phyloP scores from a whole-genome alignment of 2,113 vertebrate genomes.

The Lampris incognitus region DNA sequence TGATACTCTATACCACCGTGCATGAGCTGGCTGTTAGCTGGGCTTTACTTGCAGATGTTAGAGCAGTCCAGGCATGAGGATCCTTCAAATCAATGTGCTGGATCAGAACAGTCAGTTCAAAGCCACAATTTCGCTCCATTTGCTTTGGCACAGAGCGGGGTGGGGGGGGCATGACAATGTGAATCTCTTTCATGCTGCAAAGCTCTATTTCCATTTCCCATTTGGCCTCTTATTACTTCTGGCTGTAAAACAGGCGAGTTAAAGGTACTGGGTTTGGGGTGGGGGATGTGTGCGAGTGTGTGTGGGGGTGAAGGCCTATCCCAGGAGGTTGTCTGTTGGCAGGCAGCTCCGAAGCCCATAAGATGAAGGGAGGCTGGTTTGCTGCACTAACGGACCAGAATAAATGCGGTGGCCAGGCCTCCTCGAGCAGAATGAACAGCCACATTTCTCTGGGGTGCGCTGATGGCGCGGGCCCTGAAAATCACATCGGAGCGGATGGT shows the following conservation, averaged over 20 bases:
- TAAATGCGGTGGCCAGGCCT: constrained; percentile 59
- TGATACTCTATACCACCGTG: background rate
- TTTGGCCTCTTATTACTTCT: constrained; percentile 59
- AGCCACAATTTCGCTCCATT: constrained; percentile 57
- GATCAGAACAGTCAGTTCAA: constrained; percentile 66
- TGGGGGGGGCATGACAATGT: constrained; percentile 61
- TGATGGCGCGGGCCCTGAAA: constrained; percentile 41
- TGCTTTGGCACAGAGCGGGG: constrained; percentile 64
- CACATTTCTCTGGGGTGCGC: constrained; percentile 33
- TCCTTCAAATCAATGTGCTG: constrained; percentile 54
- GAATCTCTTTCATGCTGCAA: constrained; percentile 56
- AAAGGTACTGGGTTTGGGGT: constrained; percentile 47
- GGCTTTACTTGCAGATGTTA: constrained; percentile 34
- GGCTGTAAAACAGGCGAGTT: constrained; percentile 53
- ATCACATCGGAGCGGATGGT: constrained; percentile 49
- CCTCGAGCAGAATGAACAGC: constrained; percentile 60
- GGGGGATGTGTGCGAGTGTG: background rate
- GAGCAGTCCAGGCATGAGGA: constrained; percentile 34
- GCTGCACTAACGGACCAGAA: constrained; percentile 57
- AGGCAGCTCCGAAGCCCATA: constrained; percentile 24
- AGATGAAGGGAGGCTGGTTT: constrained; percentile 56
- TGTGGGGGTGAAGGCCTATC: constrained; percentile 13
- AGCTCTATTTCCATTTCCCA: constrained; percentile 60
- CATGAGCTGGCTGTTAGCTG: constrained; percentile 3
- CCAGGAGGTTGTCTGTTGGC: constrained; percentile 43